Conservation (phyloP, 2,797 vertebrate genomes). For the Picus viridis region DNA sequence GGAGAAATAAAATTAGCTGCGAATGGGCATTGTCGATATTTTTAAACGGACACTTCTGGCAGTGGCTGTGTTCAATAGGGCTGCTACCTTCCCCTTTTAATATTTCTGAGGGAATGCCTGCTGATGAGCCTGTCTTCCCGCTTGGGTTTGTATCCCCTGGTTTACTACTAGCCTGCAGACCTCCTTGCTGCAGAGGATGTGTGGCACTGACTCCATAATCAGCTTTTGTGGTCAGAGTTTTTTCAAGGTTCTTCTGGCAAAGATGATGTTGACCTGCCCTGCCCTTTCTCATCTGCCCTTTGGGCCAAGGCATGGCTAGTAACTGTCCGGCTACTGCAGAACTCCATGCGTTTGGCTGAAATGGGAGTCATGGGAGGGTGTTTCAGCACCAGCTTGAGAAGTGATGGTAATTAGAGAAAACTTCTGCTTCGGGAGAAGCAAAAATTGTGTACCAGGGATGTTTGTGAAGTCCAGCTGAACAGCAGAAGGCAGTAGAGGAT, state of each 20-base stretch:
- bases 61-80: not conserved
- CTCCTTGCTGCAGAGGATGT: not conserved
- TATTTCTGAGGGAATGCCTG: too few relatives aligned
- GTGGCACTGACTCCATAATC: rapidly evolving
- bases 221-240: not conserved
- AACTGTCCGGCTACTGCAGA: not conserved
- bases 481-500: not conserved
- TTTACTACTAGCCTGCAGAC: not conserved
- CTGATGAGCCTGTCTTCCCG: not conserved
- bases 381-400: not conserved
- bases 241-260: not conserved
- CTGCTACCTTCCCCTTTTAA: not conserved
- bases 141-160: rapidly evolving
- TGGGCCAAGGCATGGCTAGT: rapidly evolving
- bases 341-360: not conserved
- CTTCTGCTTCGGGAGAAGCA: not conserved
- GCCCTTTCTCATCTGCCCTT: rapidly evolving
- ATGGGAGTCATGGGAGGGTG: rapidly evolving
- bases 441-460: rapidly evolving
- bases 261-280: not conserved
- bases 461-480: not conserved
- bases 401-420: not conserved
- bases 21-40: rapidly evolving
- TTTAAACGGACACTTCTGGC: rapidly evolving
- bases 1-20: not conserved